Conservation (phyloP, 2,888 invertebrate species). For the Pardosa pseudoannulata region DNA sequence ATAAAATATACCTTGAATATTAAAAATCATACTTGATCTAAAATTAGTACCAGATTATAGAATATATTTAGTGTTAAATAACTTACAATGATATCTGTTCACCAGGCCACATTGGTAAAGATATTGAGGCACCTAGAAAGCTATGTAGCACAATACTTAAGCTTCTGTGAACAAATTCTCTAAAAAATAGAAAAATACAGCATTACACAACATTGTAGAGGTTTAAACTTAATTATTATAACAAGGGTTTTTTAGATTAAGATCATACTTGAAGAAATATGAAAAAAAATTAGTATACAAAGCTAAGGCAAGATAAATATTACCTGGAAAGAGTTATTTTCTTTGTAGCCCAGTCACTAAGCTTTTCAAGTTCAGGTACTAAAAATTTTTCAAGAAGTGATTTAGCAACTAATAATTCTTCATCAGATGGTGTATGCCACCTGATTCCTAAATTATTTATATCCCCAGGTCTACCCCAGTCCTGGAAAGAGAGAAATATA, state of each 20-base stretch:
- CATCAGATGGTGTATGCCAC: slow-evolving; percentile 87
- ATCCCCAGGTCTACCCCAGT: slow-evolving; percentile 88
- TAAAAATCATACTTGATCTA: no score
- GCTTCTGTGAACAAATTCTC: slow-evolving; percentile 84
- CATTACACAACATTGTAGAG: no score
- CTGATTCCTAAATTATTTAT: slow-evolving; percentile 83
- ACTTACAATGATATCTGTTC: slow-evolving; percentile 77
- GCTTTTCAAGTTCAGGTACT: slow-evolving; percentile 81
- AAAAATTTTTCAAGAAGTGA: slow-evolving; percentile 81
- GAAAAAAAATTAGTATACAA: no score
- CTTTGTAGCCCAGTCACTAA: slow-evolving; percentile 81
- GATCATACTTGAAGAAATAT: no score
- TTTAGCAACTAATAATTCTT: slow-evolving; percentile 84
- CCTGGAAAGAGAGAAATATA: slow-evolving; percentile 77
- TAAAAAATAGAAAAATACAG: slow-evolving; percentile 76
- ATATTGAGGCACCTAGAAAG: slow-evolving; percentile 82
- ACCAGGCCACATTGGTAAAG: slow-evolving; percentile 86
- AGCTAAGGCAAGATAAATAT: neutral
- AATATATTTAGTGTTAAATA: no score
- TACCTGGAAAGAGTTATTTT: slow-evolving; percentile 79
- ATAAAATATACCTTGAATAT: no score
- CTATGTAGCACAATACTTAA: slow-evolving; percentile 84
- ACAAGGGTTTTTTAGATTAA: no score
- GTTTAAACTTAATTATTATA: no score
- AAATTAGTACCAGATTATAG: no score